Evolutionary conservation across 2,797 vertebrate genomes (phyloP).

Genomic region (Margarornis squamiger): DNA sequence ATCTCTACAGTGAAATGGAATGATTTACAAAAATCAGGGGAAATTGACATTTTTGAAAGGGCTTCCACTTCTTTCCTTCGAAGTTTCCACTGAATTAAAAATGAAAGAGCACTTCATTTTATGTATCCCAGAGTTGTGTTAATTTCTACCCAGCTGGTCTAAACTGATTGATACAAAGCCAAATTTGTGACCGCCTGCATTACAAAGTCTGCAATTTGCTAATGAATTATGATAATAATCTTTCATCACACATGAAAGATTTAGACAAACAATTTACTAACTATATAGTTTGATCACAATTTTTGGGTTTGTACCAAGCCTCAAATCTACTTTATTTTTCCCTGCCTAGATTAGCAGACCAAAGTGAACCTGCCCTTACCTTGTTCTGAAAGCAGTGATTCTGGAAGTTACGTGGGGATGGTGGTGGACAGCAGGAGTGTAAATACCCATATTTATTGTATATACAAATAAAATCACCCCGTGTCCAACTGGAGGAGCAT

Average conservation of each 20-base stretch:
- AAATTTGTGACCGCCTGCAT: conserved; percentile 80
- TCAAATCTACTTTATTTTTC: conserved; percentile 66
- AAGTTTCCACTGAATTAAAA: conserved; percentile 77
- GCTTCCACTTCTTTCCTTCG: conserved; percentile 74
- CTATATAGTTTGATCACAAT: conserved; percentile 81
- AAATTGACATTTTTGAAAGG: conserved; percentile 69
- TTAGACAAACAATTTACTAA: conserved; percentile 81
- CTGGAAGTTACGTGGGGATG: neutral
- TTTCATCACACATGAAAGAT: conserved; percentile 84
- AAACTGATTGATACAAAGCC: conserved; percentile 82
- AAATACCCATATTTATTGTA: neutral
- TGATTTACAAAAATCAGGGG: conserved; percentile 53
- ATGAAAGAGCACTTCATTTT: conserved; percentile 79
- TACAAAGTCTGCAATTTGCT: conserved; percentile 83
- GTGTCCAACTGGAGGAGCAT: neutral
- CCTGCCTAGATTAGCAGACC: conserved; percentile 24
- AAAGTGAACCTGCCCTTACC: conserved; percentile 33
- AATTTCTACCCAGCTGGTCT: conserved; percentile 81
- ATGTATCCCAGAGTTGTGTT: conserved; percentile 78
- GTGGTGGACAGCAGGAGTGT: neutral
- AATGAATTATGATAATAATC: conserved; percentile 84
- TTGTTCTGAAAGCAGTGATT: conserved; percentile 19
- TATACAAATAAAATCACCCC: neutral
- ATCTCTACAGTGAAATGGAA: neutral
- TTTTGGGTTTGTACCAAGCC: conserved; percentile 74